phyloP scores from a whole-genome alignment of 2,797 vertebrate species.

The Argya squamiceps region DNA sequence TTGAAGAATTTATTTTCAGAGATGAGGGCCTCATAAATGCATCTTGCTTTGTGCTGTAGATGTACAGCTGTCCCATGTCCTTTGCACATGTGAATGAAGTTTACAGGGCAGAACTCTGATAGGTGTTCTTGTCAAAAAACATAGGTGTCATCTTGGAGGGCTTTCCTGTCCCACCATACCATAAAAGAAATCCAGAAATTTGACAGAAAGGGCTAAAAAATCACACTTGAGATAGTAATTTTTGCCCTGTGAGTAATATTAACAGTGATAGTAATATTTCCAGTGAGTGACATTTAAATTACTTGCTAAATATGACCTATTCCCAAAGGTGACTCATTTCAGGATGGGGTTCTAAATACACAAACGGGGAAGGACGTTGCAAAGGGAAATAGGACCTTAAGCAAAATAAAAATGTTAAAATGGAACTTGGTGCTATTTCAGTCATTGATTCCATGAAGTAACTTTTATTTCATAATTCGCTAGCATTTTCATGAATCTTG shows the following conservation, averaged over 20 bases:
- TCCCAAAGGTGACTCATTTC: background rate
- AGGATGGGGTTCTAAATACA: background rate
- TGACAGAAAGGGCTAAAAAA: background rate
- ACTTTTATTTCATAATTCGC: constrained; percentile 5
- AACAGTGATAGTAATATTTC: too few species aligned
- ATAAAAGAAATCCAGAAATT: background rate
- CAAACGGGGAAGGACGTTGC: background rate
- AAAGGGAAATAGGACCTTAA: constrained; percentile 3
- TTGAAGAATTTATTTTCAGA: background rate
- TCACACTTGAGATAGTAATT: background rate
- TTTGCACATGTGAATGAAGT: background rate
- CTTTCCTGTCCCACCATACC: background rate
- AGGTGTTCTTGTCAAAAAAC: background rate
- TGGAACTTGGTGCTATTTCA: background rate
- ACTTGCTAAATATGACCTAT: background rate
- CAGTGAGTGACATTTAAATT: background rate
- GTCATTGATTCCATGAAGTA: background rate
- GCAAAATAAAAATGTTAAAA: background rate
- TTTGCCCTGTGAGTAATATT: background rate
- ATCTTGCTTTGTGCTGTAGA: background rate
- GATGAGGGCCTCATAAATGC: background rate
- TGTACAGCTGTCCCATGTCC: background rate
- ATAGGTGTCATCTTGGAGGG: background rate
- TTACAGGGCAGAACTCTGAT: background rate
- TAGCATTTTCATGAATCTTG: background rate